These are phyloP conservation scores for Amblyraja radiata DNA, from an alignment of 2,797 vertebrate species.

Conservation along the genomic window DNA sequence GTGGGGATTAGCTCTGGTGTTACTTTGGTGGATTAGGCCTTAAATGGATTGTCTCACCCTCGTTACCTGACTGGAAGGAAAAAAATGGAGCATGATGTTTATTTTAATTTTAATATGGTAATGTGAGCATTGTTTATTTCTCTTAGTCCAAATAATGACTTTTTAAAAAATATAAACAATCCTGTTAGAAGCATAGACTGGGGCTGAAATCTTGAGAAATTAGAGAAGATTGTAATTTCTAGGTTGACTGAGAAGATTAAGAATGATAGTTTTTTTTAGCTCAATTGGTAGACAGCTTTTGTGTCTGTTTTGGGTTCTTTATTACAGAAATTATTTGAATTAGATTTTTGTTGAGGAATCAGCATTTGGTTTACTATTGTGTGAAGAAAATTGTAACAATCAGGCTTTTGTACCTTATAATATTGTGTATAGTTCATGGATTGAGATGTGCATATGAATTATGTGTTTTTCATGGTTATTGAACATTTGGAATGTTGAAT, in stretches of 20 bases:
- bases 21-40: not conserved
- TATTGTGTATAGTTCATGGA: not conserved
- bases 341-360: not conserved
- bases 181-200: not conserved
- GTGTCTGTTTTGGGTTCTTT: not conserved
- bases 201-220: not conserved
- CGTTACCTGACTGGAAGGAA: not conserved
- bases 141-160: not conserved
- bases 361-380: not conserved
- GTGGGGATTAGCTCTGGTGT: not conserved
- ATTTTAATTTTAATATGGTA: not conserved
- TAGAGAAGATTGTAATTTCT: not conserved
- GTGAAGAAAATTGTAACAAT: not conserved
- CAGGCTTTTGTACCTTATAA: no score
- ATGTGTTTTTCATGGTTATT: not conserved
- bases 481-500: conserved; percentile 29
- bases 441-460: not conserved
- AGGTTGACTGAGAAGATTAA: not conserved
- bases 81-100: not conserved
- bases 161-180: not conserved
- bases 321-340: conserved; percentile 18
- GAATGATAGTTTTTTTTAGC: not conserved
- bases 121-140: not conserved
- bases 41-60: not conserved
- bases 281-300: no score